phyloP scores from a whole-genome alignment of 2,113 vertebrate genomes.

The Gallinago media region DNA sequence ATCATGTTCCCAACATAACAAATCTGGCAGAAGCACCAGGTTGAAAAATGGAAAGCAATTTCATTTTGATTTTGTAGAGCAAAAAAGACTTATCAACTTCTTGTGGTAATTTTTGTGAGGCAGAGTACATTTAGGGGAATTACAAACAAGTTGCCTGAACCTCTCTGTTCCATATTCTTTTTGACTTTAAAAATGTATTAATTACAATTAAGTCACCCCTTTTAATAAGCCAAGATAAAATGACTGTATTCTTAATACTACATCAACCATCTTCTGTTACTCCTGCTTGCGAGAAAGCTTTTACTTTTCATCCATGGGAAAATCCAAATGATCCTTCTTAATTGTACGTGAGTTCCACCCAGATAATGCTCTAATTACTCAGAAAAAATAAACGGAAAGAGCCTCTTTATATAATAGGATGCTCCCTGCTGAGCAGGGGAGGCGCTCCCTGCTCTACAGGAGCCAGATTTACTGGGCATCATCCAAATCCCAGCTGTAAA shows the following conservation, averaged over 20 bases:
- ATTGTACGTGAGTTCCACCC: background rate
- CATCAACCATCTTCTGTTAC: background rate
- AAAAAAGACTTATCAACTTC: slow-evolving; percentile 7
- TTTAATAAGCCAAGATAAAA: background rate
- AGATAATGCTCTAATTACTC: background rate
- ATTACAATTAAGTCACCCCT: background rate
- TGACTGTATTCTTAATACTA: background rate
- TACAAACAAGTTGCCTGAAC: background rate
- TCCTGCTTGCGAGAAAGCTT: background rate
- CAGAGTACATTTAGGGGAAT: background rate
- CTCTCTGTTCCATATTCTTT: background rate
- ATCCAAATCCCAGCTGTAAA: background rate
- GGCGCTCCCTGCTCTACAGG: background rate
- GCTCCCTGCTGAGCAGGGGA: background rate
- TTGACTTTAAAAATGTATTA: background rate
- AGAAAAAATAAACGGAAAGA: background rate
- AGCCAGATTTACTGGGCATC: background rate
- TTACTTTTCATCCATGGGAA: background rate
- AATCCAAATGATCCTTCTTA: background rate
- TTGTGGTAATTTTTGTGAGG: slow-evolving; percentile 17
- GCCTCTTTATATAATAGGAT: background rate
- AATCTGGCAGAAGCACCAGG: slow-evolving; percentile 46
- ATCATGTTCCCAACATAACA: slow-evolving; percentile 48
- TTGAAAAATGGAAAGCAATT: slow-evolving; percentile 34
- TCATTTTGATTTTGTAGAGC: background rate